Evolutionary conservation across 2,797 vertebrate genomes (phyloP).

Genomic region (Premnoplex brunnescens): DNA sequence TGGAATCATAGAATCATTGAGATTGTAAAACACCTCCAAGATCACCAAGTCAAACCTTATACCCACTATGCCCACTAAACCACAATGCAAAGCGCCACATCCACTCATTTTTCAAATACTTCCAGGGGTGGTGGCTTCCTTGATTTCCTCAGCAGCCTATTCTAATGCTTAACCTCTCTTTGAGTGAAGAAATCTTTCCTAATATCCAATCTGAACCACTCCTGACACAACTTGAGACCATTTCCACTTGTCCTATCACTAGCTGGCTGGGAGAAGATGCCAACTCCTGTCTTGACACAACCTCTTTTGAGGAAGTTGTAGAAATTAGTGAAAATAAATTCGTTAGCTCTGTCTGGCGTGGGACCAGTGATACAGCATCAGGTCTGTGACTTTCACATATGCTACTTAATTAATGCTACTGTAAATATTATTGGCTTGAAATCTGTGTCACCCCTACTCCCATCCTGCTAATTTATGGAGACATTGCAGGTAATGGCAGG

Average conservation of each 20-base stretch:
- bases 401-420: background rate
- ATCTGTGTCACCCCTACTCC: background rate
- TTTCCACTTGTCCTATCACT: background rate
- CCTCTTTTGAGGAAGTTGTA: background rate
- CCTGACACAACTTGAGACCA: fast-evolving
- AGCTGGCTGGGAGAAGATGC: background rate
- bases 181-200: background rate
- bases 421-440: background rate
- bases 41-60: background rate
- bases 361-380: background rate
- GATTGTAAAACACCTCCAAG: background rate
- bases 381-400: background rate
- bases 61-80: fast-evolving
- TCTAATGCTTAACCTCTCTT: background rate
- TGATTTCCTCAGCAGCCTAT: background rate
- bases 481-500: background rate
- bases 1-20: background rate
- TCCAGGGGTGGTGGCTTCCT: background rate
- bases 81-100: background rate
- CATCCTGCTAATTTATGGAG: background rate
- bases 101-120: background rate
- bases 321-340: background rate
- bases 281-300: background rate
- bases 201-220: background rate
- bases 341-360: background rate